These are phyloP conservation scores for Spea multiplicata DNA, from an alignment of 2,113 vertebrate genomes.

Conservation along the genomic window DNA sequence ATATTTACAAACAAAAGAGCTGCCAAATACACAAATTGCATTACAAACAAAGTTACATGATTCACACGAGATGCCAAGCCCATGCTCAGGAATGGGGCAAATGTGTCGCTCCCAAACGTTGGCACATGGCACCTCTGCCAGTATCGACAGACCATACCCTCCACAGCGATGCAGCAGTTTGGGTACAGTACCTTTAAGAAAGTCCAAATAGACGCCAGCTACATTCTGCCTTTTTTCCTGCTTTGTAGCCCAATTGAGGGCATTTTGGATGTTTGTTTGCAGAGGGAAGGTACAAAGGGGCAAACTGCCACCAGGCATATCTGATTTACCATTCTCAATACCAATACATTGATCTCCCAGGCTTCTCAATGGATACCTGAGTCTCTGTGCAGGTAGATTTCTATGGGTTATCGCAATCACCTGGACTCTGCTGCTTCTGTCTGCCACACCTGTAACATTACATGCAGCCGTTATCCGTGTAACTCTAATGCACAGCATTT, in stretches of 20 bases:
- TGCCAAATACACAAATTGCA: neutral
- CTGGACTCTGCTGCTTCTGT: neutral
- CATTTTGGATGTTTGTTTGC: neutral
- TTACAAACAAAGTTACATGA: neutral
- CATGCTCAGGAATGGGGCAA: too few relatives aligned
- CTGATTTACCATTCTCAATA: neutral
- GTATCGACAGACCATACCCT: too few relatives aligned
- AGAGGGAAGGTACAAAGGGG: neutral
- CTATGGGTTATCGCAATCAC: neutral
- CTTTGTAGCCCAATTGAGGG: too few relatives aligned
- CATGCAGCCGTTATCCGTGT: too few relatives aligned
- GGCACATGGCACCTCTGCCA: too few relatives aligned
- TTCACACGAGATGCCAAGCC: neutral
- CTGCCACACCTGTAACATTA: neutral
- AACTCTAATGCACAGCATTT: too few relatives aligned
- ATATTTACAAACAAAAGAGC: neutral
- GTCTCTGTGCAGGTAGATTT: neutral
- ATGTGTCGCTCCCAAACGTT: too few relatives aligned
- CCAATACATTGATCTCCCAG: too few relatives aligned
- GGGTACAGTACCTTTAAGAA: too few relatives aligned
- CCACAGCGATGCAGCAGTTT: too few relatives aligned
- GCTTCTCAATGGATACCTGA: neutral
- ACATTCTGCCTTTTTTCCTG: too few relatives aligned
- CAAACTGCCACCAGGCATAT: neutral
- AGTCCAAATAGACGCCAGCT: too few relatives aligned